phyloP scores from a whole-genome alignment of 2,797 vertebrate genomes.

The Podarcis siculus region DNA sequence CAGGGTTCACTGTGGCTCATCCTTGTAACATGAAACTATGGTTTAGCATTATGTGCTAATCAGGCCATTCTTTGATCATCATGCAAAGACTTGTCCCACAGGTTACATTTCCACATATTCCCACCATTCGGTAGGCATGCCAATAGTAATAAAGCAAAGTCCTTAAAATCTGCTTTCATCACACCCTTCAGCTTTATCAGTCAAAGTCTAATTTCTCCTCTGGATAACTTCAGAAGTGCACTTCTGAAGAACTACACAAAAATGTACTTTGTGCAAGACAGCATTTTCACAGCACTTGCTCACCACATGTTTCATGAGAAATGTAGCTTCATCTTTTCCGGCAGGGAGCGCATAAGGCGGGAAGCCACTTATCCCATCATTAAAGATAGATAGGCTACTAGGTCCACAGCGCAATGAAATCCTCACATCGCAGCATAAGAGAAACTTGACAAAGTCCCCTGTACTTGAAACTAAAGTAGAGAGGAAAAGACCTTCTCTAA shows the following conservation, averaged over 20 bases:
- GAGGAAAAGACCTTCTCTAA: neutral
- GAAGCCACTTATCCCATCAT: slow-evolving; percentile 58
- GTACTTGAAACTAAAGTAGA: neutral
- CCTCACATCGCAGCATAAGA: neutral
- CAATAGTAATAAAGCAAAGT: neutral
- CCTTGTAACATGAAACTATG: too few relatives aligned
- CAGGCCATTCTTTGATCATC: neutral
- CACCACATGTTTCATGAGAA: slow-evolving; percentile 62
- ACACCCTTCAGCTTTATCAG: slow-evolving; percentile 50
- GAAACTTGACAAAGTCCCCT: neutral
- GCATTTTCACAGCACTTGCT: slow-evolving; percentile 38
- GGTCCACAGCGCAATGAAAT: slow-evolving; percentile 11
- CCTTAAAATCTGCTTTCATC: slow-evolving; percentile 15
- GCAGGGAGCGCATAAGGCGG: slow-evolving; percentile 27
- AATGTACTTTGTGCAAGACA: slow-evolving; percentile 23
- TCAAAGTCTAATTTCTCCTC: neutral
- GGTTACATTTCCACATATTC: neutral
- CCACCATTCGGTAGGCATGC: neutral
- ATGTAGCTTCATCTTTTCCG: slow-evolving; percentile 35
- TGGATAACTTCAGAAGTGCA: slow-evolving; percentile 39
- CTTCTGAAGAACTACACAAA: slow-evolving; percentile 45
- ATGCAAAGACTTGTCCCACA: neutral
- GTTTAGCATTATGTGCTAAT: too few relatives aligned
- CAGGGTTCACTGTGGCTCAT: too few relatives aligned
- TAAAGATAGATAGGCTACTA: slow-evolving; percentile 58